Evolutionary conservation across 2,888 invertebrate species (phyloP), one percentile per base, ranked within the genome.

Genomic region (Limnephilus rhombicus): DNA sequence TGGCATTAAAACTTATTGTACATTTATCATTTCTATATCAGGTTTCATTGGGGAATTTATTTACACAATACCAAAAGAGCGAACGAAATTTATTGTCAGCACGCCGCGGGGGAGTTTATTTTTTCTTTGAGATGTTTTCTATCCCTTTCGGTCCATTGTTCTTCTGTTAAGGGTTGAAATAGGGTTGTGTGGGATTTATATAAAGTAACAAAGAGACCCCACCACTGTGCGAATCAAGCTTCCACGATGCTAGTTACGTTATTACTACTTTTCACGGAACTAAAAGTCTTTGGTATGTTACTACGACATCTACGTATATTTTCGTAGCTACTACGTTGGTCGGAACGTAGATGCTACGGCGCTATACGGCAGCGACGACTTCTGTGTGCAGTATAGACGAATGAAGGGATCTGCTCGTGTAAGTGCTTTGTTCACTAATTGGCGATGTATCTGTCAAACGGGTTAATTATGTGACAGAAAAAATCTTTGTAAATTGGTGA

Each of bases 121-220:
- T 83, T 83, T 83, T 83, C 83, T 83, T 37, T 37, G 37, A 83
- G 83, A 83, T 83, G 24, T 83, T 83, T 83, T 83, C 83, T 41
- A 83, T 83, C 24, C 37, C 83, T 37, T 83, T 83, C 83, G 18
- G 37, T 83, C 83, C 83, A 83, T 83, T 83, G 18, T 83, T 83
- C 31, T 37, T 83, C 82, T 82, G 15, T 31, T 31, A 37, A 41
- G 37, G 7, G 37, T 9, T 24, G 34, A 83, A 34, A 83, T 24
- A 24, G 83, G 83, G 37, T 34, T 37, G 83, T 34, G 18, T 83
- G 82, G 31, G 37, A 34, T 41, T 31, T n/a, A 82, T 34, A 82
- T 31, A 13, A 34, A 82, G 83, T 31, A 18, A 37, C 34, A 37
- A 15, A 37, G 34, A 83, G 83, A 83, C 31, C 83, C 83, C 83